phyloP scores from a whole-genome alignment of 2,888 invertebrate genomes.

The Idaea biselata region DNA sequence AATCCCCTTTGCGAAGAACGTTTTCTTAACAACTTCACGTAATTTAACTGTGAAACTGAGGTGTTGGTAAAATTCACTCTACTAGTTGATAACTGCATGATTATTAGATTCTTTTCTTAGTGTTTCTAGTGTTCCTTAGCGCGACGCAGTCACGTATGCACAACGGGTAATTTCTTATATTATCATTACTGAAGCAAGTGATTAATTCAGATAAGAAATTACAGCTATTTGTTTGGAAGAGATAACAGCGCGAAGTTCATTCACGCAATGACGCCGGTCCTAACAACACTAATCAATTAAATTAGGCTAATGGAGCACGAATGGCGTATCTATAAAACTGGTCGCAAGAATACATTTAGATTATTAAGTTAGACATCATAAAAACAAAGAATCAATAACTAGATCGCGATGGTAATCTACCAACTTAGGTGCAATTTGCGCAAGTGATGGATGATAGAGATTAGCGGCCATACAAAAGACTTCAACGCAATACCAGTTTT shows the following conservation, averaged over 20 bases:
- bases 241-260: slow-evolving; percentile 53
- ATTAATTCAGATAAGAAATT: slow-evolving; percentile 62
- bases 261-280: slow-evolving; percentile 32
- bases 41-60: slow-evolving; percentile 66
- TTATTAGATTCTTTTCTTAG: slow-evolving; percentile 30
- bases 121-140: slow-evolving; percentile 27
- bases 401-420: background rate
- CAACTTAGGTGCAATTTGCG: background rate
- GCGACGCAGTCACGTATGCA: slow-evolving; percentile 46
- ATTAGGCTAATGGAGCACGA: slow-evolving; percentile 1
- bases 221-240: slow-evolving; percentile 50
- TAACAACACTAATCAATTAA: slow-evolving; percentile 45
- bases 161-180: slow-evolving; percentile 35
- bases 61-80: slow-evolving; percentile 66
- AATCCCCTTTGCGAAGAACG: slow-evolving; percentile 54
- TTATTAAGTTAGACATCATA: background rate
- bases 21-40: slow-evolving; percentile 63
- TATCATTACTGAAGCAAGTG: slow-evolving; percentile 50
- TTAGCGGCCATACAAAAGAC: background rate
- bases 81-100: slow-evolving; percentile 64
- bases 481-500: background rate
- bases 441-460: background rate
- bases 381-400: background rate
- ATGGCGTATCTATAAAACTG: background rate
- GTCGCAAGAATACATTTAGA: background rate